Evolutionary conservation across 2,888 invertebrate species (phyloP), one percentile per base, ranked within the genome.

Genomic region (Acleris sparsana): DNA sequence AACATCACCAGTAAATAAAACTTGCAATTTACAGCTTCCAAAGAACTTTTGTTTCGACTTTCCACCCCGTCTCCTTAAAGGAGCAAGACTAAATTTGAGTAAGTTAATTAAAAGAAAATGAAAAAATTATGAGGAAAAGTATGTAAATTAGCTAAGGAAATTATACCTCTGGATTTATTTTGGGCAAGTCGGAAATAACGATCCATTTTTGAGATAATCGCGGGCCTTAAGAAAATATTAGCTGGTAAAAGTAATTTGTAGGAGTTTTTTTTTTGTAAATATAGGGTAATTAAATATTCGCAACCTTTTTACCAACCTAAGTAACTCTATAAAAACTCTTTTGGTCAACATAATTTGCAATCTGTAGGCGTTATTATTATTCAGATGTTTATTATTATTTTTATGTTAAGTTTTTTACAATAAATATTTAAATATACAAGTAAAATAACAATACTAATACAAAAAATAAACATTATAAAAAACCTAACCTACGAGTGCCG

Each of bases 61-160:
- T 55, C 53, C 46, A 56, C 63, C 51, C 33, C 44, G 11, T 49
- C 44, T 57, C 18, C 44, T 48, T 51, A 58, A 61, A 61, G 63
- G 53, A 58, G 66, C 53, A 11, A 56, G 56, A 52, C 60, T 65
- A 63, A 67, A 62, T 65, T 70, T 51, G 77, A 77, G 76, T 69
- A 75, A 69, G 73, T 80, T 84, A 86, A 86, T 86, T 87, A 86
- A 84, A 86, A 86, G 83, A 83, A 84, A 86, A 87, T 86, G 84
- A 85, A 83, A 81, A 84, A 82, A 78, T 80, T 82, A 76, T 80
- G 76, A 77, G 71, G 72, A 71, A 82, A 84, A 82, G 78, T 82
- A 88, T 87, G 87, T 80, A 86, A 86, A 88, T 87, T 79, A 81
- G 78, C 80, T 77, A 63, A 22, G 68, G 67, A 73, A 80, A 74